Conservation (phyloP, 2,888 invertebrate genomes). For the Liopterus haemorrhoidalis region DNA sequence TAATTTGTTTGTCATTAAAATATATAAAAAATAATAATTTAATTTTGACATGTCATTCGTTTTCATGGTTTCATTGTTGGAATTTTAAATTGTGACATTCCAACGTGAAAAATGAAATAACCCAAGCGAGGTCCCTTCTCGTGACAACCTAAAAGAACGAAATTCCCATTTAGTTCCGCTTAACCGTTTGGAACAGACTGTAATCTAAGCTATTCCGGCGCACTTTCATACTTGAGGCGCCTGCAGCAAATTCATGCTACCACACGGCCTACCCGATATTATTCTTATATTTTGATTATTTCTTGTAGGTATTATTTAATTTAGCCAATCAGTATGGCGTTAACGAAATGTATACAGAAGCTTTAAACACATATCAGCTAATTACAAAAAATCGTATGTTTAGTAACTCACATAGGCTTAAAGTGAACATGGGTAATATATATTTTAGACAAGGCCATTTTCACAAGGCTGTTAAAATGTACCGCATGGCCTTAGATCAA, state of each 20-base stretch:
- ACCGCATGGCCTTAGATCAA: slow-evolving; percentile 97
- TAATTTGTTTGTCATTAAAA: no score
- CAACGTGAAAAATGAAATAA: no score
- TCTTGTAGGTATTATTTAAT: slow-evolving; percentile 83
- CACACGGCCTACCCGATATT: no score
- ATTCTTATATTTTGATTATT: slow-evolving; percentile 24
- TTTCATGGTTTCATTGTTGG: no score
- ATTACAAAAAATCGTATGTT: slow-evolving; percentile 92
- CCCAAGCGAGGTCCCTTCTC: no score
- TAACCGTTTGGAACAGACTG: no score
- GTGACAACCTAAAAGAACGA: no score
- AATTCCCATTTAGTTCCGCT: no score
- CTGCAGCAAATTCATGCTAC: not conserved
- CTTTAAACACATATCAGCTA: slow-evolving; percentile 90
- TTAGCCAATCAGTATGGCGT: slow-evolving; percentile 90
- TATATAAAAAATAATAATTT: no score
- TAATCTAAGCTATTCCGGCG: not conserved
- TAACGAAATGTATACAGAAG: slow-evolving; percentile 93
- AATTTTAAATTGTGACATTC: no score
- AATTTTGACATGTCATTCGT: no score
- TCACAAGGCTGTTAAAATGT: slow-evolving; percentile 93
- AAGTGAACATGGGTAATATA: slow-evolving; percentile 98
- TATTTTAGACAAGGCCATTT: slow-evolving; percentile 91
- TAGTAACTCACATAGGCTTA: slow-evolving; percentile 84
- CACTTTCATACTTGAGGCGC: not conserved